Evolutionary conservation across 2,888 invertebrate species (phyloP).

Genomic region (Amblyteles armatorius): DNA sequence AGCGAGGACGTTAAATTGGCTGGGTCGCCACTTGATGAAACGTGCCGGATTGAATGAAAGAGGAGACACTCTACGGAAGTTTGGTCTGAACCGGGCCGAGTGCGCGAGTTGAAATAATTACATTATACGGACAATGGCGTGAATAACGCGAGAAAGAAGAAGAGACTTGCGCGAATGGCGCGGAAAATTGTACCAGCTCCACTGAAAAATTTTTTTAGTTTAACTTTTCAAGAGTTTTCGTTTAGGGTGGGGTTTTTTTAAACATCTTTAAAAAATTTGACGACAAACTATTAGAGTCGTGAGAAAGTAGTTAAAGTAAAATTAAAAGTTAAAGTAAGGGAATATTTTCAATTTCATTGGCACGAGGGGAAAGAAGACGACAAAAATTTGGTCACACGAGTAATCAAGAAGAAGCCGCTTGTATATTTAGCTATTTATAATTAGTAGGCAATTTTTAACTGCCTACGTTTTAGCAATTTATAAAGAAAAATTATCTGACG

Average conservation of each 20-base stretch:
- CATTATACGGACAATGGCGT: constrained; percentile 43
- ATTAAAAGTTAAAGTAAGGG: not conserved
- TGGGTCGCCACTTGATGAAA: constrained; percentile 35
- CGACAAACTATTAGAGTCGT: not conserved
- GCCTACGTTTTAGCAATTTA: no score
- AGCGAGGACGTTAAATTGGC: constrained; percentile 14
- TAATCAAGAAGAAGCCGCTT: no score
- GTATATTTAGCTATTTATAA: no score
- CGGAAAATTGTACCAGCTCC: constrained; percentile 16
- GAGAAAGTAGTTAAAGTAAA: not conserved
- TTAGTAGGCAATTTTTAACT: no score
- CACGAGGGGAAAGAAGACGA: no score
- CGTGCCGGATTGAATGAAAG: constrained; percentile 56
- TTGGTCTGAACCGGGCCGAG: constrained; percentile 50
- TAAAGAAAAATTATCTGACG: not conserved
- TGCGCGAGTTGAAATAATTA: constrained; percentile 57
- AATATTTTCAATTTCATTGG: no score
- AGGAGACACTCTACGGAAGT: constrained; percentile 30
- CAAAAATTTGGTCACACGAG: no score
- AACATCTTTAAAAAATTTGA: not conserved
- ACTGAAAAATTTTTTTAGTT: not conserved
- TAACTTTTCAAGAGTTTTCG: not conserved
- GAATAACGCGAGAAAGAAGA: constrained; percentile 17
- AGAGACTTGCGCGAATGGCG: not conserved
- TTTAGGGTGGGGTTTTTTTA: not conserved